Evolutionary conservation across 2,113 vertebrate species (phyloP), one percentile per base, ranked within the genome.

Genomic region (Aegypius monachus): DNA sequence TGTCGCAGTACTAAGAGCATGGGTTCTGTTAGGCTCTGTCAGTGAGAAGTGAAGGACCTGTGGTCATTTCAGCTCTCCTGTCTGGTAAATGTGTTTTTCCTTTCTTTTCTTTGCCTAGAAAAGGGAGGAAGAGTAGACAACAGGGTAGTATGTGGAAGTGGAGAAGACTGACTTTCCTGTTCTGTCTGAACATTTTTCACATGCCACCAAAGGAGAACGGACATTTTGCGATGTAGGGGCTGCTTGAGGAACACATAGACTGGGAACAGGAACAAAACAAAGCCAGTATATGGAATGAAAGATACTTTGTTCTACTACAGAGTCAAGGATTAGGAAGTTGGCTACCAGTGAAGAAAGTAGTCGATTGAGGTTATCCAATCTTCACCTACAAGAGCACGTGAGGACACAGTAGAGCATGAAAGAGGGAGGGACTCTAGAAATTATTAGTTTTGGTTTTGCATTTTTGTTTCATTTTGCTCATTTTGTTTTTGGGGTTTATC

Each of bases 1-100:
- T 70, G 17, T 42, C 0, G 0, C 26, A 36, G 10, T 23, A 15
- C 5, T 38, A 50, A 42, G 29, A 18, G 7, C 11, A 52, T 9
- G 10, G 23, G 11, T 81, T 22, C 34, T 85, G 22, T 73, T 38
- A 65, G 40, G 19, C 18, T 38, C 36, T 75, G 36, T 22, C 21
- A 79, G 20, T 31, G 29, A 53, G 26, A 81, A 61, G 3, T 38
- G 45, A 53, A 79, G 11, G 17, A 67, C 2, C 27, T 56, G 15
- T 42, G 26, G 16, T 36, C 17, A 29, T 66, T 81, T 77, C 23
- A 70, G 21, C 3, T 91, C 18, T 53, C 21, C 16, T 70, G 11
- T 12, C 17, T 31, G 7, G 20, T 61, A 58, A 70, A 62, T 31
- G 16, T 62, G 6, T 13, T 81, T 66, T 70, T 13, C 5, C 11